Base-by-base conservation (phyloP, 2,113 vertebrate genomes). In the Procavia capensis region DNA sequence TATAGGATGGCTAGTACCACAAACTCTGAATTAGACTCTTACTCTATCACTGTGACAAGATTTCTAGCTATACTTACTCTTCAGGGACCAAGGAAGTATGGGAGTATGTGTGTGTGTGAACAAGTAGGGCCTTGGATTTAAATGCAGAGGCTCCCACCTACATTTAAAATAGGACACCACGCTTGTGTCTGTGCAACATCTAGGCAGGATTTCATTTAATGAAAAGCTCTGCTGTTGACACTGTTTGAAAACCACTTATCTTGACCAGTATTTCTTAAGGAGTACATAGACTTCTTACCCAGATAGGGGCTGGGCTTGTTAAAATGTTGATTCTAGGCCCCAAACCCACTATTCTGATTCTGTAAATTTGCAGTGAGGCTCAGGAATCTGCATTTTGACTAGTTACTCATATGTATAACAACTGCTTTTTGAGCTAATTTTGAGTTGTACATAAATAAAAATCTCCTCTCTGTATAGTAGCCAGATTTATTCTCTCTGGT, bases 131-230 rank as follows among this genome's bases (percentile, higher is more conserved):
- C 81, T 84, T 70, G n/a, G 50, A 54, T 54, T 54, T 54, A 54
- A 54, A 54, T 54, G 13, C 14, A 16, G 50, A 2, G 24, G 9
- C 4, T 4, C 31, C 20, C 68, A 68, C 2, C 5, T 81, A 1
- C 2, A 78, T 14, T 47, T 84, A 92, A 91, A 93, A 20, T 8
- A 80, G 29, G 50, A 24, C 16, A 93, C 34, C 92, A 8, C 93
- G 2, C 11, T 57, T 79, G 41, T 27, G 13, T 78, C 6, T 70
- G 24, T 63, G 85, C 96, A 66, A 75, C 6, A 70, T 81, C 57
- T 90, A 9, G 45, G 9, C 61, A 75, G 5, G 36, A 80, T 91
- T 94, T 94, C 64, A 85, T 86, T 92, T 22, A 84, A 75, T 94
- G 57, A 92, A 94, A 85, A 9, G 20, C 36, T 86, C 34, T 61